Percentiles rank a stretch among this genome's conserved stretches.
Conservation (phyloP, 2,888 invertebrate genomes). For the Flexamia atlantica region DNA sequence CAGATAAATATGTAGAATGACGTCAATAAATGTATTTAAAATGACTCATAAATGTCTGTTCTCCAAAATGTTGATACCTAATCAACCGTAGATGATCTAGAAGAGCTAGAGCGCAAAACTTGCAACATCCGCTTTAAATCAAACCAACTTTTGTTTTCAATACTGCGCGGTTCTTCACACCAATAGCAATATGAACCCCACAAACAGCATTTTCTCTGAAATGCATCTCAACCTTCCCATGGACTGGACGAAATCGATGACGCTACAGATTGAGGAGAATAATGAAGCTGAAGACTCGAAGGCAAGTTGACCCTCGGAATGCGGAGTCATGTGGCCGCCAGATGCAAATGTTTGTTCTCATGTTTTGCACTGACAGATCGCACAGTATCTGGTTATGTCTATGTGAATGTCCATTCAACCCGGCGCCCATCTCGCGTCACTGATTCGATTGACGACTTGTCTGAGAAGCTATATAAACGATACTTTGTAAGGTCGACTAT, state of each 20-base stretch:
- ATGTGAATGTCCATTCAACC: constrained; percentile 40
- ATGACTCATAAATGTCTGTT: too few relatives aligned
- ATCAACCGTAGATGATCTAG: too few relatives aligned
- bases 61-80: too few relatives aligned
- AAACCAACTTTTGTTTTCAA: too few relatives aligned
- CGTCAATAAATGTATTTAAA: too few relatives aligned
- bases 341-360: constrained; percentile 47
- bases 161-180: too few relatives aligned
- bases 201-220: background rate
- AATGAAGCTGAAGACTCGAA: background rate
- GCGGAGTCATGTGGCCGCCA: constrained; percentile 27
- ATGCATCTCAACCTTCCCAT: background rate
- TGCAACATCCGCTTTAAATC: too few relatives aligned
- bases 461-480: too few relatives aligned
- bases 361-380: constrained; percentile 36
- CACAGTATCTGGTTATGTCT: background rate
- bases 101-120: too few relatives aligned
- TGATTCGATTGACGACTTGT: too few relatives aligned
- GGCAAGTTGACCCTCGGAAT: constrained; percentile 43
- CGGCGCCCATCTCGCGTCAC: background rate
- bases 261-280: background rate
- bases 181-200: background rate
- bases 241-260: background rate
- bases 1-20: too few relatives aligned
- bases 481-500: too few relatives aligned